phyloP scores from a whole-genome alignment of 2,113 vertebrate species.

The Semnornis frantzii region DNA sequence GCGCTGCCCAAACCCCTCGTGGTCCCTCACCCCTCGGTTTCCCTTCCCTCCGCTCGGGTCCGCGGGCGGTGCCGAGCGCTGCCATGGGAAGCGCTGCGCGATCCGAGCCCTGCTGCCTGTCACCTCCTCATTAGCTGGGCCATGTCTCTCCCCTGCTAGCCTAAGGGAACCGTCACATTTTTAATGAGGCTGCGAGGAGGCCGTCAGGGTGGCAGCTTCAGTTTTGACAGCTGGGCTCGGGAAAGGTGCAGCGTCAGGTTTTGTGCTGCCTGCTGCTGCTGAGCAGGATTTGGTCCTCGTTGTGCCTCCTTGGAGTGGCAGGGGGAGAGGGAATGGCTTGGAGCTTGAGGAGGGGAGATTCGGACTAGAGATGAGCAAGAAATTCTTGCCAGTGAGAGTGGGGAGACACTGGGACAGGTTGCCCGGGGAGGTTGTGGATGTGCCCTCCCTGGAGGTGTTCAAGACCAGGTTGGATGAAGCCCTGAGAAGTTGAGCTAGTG shows the following conservation, averaged over 20 bases:
- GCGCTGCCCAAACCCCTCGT: neutral
- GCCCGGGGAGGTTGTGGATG: too few relatives aligned
- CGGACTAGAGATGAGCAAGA: too few relatives aligned
- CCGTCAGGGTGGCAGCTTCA: neutral
- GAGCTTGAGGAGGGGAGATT: too few relatives aligned
- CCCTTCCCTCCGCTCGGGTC: neutral
- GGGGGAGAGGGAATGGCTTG: too few relatives aligned
- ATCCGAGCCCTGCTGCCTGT: neutral
- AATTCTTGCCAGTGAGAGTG: too few relatives aligned
- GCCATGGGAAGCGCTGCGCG: neutral
- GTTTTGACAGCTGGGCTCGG: slow-evolving; percentile 43
- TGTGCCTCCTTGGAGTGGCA: too few relatives aligned
- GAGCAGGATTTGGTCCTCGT: neutral
- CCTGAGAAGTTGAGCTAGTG: too few relatives aligned
- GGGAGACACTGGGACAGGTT: too few relatives aligned
- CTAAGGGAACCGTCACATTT: slow-evolving; percentile 53
- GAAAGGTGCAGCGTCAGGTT: slow-evolving; percentile 43
- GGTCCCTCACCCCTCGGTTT: neutral
- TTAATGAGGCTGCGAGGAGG: slow-evolving; percentile 26
- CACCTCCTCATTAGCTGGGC: slow-evolving; percentile 61
- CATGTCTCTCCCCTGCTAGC: slow-evolving; percentile 39
- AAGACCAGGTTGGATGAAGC: too few relatives aligned
- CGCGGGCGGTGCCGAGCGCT: neutral
- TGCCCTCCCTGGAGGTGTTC: too few relatives aligned
- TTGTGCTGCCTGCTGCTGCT: neutral